Base-by-base conservation (phyloP, 2,888 invertebrate species). In the Chloromyia formosa region DNA sequence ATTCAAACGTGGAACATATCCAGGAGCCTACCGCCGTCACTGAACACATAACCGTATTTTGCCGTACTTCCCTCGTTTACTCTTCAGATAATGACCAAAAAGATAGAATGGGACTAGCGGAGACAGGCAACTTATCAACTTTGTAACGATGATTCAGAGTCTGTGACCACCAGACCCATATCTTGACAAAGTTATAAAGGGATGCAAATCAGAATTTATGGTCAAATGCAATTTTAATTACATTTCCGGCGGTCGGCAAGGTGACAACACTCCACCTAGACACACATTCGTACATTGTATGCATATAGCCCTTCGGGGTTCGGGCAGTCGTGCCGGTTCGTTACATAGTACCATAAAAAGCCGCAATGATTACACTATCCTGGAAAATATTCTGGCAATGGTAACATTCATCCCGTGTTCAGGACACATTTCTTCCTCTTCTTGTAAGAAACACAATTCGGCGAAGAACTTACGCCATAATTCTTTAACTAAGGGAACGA, bases 221-320 rank as follows among this genome's bases (percentile, higher is more conserved):
- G 71, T 73, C 71, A 71, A 76, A 76, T 76, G 76, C 74, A 76
- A 76, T 76, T 76, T 76, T 76, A 76, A 76, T 76, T 76, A 74
- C 40, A 22, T 66, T 22, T 66, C 49, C 66, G 66, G 20, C 23
- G 66, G 45, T 66, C 23, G 60, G 60, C 53, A 27, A 20, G 40
- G 49, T 61, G 27, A 14, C 53, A 14, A 53, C n/a, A 53, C 53
- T 53, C 27, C 10, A 53, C 53, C 14, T 16, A 53, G 53, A 1
- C 53, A 53, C 53, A 53, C 14, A 10, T 12, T 3, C 14, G 10
- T 9, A 53, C 14, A 9, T 3, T 35, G 7, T 7, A 35, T 35
- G 27, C 27, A 35, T 35, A 35, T 35, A 35, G 27, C 7, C 27
- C 27, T 35, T 35, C 7, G 27, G 27, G 2, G n/a, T n/a, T n/a